Conservation (phyloP, 2,888 invertebrate genomes). For the Zeuzera pyrina region DNA sequence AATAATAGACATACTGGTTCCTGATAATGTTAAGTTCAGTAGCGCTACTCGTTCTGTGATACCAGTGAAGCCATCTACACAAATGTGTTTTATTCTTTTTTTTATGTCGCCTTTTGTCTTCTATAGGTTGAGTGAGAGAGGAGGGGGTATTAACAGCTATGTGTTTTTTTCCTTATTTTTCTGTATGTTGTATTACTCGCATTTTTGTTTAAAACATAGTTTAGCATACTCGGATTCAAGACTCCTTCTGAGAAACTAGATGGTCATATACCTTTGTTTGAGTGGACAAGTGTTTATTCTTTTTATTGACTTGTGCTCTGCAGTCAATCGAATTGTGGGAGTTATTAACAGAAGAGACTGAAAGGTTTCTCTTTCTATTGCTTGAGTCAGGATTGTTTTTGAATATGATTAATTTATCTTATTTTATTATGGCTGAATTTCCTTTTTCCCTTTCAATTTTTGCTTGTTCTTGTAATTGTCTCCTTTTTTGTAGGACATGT, state of each 20-base stretch:
- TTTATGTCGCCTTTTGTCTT: conserved; percentile 1
- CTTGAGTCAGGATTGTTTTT: conserved; percentile 7
- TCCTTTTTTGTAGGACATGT: conserved; percentile 16
- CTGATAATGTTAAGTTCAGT: neutral
- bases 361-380: conserved; percentile 12
- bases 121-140: conserved; percentile 1
- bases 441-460: conserved; percentile 15
- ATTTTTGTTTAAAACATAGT: conserved; percentile 3
- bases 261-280: conserved; percentile 7
- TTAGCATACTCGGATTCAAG: conserved; percentile 6
- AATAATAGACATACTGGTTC: neutral
- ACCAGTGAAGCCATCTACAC: too few relatives aligned
- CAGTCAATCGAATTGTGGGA: conserved; percentile 1
- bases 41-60: too few relatives aligned
- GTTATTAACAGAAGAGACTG: conserved; percentile 11
- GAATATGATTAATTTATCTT: conserved; percentile 14
- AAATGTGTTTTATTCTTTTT: neutral
- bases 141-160: conserved; percentile 3
- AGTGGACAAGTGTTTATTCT: too few relatives aligned
- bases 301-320: conserved; percentile 9
- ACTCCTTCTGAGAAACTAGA: conserved; percentile 7
- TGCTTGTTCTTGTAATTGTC: conserved; percentile 13
- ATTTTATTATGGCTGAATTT: conserved; percentile 15
- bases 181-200: conserved; percentile 1
- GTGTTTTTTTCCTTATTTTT: conserved; percentile 4